Conservation (phyloP, 2,797 vertebrate genomes). For the Paguma larvata region DNA sequence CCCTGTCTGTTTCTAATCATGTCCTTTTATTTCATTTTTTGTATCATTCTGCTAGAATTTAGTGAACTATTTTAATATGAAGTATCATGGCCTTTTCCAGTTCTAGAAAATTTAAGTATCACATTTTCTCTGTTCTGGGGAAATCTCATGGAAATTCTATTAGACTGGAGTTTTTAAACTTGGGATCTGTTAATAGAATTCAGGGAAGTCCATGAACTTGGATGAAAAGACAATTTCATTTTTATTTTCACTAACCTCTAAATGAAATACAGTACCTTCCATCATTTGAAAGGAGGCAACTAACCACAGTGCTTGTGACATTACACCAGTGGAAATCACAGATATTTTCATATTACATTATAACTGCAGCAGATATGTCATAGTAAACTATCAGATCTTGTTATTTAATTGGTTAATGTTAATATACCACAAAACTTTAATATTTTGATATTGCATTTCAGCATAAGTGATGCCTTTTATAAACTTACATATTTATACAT, state of each 20-base stretch:
- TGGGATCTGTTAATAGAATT: background rate
- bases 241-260: constrained; percentile 23
- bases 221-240: background rate
- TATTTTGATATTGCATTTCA: background rate
- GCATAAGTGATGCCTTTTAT: constrained; percentile 5
- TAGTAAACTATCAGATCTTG: background rate
- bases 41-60: constrained; percentile 25
- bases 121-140: background rate
- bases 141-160: background rate
- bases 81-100: background rate
- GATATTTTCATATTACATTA: background rate
- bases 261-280: background rate
- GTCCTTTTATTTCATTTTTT: background rate
- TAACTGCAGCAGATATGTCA: background rate
- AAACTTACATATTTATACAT: background rate
- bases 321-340: constrained; percentile 15
- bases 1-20: background rate
- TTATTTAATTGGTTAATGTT: background rate
- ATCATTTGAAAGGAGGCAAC: background rate
- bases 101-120: constrained; percentile 3
- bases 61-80: constrained; percentile 5
- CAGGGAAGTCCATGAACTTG: background rate
- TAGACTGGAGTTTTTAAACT: background rate
- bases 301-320: background rate
- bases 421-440: background rate